These are phyloP conservation scores for Pocillopora grandis DNA, from an alignment of 92 coral and sea anemone species.

Conservation along the genomic window DNA sequence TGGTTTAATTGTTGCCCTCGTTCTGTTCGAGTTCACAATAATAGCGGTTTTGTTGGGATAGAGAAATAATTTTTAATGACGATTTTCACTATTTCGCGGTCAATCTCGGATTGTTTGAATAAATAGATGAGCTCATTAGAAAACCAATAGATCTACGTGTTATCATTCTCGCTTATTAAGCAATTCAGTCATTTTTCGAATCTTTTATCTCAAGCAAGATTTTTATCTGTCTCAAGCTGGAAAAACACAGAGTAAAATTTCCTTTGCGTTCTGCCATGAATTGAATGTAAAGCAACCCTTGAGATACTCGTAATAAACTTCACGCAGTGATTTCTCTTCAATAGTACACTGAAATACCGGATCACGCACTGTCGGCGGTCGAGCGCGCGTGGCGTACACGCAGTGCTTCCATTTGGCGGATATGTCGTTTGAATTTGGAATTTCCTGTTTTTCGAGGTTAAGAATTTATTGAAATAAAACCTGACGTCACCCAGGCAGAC, in stretches of 20 bases:
- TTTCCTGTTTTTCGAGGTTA: constrained; percentile 39
- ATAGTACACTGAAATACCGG: constrained; percentile 1
- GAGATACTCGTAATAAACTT: constrained; percentile 4
- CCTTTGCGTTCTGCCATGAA: not conserved
- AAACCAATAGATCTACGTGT: constrained; percentile 1
- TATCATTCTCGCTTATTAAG: constrained; percentile 10
- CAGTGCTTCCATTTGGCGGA: constrained; percentile 22
- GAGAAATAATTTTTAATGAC: not conserved
- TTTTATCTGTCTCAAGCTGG: constrained; percentile 18
- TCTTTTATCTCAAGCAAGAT: constrained; percentile 6
- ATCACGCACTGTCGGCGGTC: constrained; percentile 25
- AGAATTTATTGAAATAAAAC: constrained; percentile 20
- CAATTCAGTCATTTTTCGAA: constrained; percentile 10
- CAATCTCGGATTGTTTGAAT: constrained; percentile 4
- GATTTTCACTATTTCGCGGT: constrained; percentile 2
- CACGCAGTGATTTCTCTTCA: constrained; percentile 30
- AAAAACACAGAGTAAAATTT: not conserved
- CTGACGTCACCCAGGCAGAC: constrained; percentile 28
- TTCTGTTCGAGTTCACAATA: constrained; percentile 12
- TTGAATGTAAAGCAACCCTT: constrained; percentile 5
- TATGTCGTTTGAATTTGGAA: constrained; percentile 38
- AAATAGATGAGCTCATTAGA: not conserved
- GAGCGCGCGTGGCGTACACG: constrained; percentile 31
- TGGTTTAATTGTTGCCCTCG: not conserved
- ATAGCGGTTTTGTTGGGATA: constrained; percentile 8